Evolutionary conservation across 2,888 invertebrate species (phyloP).

Genomic region (Coronaproctus castanopsis): DNA sequence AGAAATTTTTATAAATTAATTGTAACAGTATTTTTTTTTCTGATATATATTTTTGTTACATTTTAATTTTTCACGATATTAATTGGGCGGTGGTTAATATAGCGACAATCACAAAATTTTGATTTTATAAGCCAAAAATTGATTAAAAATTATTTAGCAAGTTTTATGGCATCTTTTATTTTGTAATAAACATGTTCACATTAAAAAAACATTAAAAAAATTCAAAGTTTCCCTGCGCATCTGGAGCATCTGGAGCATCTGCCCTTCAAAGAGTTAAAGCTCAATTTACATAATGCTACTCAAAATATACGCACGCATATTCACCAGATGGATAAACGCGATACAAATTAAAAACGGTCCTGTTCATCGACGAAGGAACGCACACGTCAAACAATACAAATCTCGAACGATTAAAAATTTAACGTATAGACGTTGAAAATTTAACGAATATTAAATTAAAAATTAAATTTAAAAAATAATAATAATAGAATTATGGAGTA

Average conservation of each 20-base stretch:
- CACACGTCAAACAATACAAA: no score
- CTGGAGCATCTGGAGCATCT: not conserved
- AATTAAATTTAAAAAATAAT: no score
- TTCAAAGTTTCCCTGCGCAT: not conserved
- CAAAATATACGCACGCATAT: no score
- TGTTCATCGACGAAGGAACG: no score
- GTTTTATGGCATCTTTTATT: not conserved
- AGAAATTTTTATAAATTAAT: not conserved
- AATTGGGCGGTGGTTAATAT: not conserved
- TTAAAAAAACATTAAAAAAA: not conserved
- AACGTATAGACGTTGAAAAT: no score
- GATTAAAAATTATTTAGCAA: not conserved
- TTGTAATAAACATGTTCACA: not conserved
- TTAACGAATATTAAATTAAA: no score
- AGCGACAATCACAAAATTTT: not conserved
- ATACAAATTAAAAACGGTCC: no score
- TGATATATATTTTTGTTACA: not conserved
- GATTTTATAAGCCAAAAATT: not conserved
- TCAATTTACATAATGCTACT: not conserved
- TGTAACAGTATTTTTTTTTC: not conserved
- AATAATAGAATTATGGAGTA: no score
- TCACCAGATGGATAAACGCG: no score
- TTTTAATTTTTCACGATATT: not conserved
- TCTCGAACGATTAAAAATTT: no score
- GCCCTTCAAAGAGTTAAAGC: not conserved